Percentiles rank a stretch among this genome's conserved stretches.
phyloP scores from a whole-genome alignment of 2,888 invertebrate genomes.

The Ophioninae sp. region DNA sequence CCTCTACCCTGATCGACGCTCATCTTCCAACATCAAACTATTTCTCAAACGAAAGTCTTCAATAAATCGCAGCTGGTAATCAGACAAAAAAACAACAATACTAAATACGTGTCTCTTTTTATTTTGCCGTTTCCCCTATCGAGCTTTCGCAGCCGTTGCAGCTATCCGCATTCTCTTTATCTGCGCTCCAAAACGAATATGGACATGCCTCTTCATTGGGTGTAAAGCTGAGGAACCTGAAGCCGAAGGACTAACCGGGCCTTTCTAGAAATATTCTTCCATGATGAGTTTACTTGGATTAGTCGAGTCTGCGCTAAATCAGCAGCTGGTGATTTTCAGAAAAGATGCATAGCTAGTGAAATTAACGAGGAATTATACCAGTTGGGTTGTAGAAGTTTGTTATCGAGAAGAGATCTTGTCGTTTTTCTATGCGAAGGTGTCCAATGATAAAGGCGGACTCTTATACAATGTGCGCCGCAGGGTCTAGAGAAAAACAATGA shows the following conservation, averaged over 20 bases:
- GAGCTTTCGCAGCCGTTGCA: background rate
- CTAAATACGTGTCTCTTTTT: slow-evolving; percentile 52
- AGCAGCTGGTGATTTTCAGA: background rate
- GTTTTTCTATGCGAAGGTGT: background rate
- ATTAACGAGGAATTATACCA: background rate
- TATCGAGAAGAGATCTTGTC: background rate
- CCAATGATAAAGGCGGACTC: background rate
- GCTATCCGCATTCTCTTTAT: background rate
- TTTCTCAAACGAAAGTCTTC: slow-evolving; percentile 41
- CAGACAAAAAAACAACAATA: slow-evolving; percentile 56
- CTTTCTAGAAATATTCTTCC: background rate
- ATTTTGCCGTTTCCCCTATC: slow-evolving; percentile 37
- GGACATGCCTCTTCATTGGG: background rate
- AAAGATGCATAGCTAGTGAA: background rate
- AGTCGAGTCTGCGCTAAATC: background rate
- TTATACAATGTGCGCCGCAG: background rate
- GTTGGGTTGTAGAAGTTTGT: background rate
- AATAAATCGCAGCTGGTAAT: slow-evolving; percentile 76
- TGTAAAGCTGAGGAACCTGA: background rate
- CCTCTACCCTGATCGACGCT: slow-evolving; percentile 31
- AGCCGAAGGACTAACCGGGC: background rate
- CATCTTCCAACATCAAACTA: slow-evolving; percentile 3
- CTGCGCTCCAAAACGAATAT: background rate
- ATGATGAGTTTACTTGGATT: background rate
- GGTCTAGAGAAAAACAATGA: background rate